These are phyloP conservation scores for Pogona vitticeps DNA, from an alignment of 2,113 vertebrate genomes.

Conservation along the genomic window DNA sequence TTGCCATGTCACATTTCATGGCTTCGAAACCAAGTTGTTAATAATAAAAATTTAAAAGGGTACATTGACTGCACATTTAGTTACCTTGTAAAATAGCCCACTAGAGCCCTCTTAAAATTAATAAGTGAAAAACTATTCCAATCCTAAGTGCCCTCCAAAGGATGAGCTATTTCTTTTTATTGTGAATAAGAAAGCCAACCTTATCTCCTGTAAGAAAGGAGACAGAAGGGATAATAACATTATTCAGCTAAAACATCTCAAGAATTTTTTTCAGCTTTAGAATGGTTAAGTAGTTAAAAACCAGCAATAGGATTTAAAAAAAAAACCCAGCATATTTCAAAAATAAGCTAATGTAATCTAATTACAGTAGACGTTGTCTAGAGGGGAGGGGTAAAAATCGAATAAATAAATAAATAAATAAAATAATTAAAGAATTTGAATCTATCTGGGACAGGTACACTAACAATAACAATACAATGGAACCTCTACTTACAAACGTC, in stretches of 20 bases:
- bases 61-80: conserved; percentile 24
- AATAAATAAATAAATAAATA: too few relatives aligned
- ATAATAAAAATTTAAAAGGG: neutral
- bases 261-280: conserved; percentile 16
- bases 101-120: conserved; percentile 12
- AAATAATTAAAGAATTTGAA: too few relatives aligned
- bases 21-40: conserved; percentile 27
- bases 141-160: conserved; percentile 26
- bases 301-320: neutral
- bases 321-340: rapidly evolving
- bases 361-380: too few relatives aligned
- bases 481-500: too few relatives aligned
- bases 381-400: too few relatives aligned
- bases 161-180: neutral
- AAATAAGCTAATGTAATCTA: neutral
- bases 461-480: too few relatives aligned
- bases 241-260: neutral
- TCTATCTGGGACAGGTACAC: neutral
- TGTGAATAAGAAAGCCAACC: neutral
- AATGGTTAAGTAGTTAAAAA: neutral
- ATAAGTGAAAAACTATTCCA: conserved; percentile 20
- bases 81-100: conserved; percentile 35
- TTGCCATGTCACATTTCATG: neutral
- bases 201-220: conserved; percentile 17
- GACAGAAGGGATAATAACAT: neutral